A percentile compares a stretch with the other conserved stretches of the same genome.
phyloP scores from a whole-genome alignment of 2,113 vertebrate genomes.

The Cariama cristata region DNA sequence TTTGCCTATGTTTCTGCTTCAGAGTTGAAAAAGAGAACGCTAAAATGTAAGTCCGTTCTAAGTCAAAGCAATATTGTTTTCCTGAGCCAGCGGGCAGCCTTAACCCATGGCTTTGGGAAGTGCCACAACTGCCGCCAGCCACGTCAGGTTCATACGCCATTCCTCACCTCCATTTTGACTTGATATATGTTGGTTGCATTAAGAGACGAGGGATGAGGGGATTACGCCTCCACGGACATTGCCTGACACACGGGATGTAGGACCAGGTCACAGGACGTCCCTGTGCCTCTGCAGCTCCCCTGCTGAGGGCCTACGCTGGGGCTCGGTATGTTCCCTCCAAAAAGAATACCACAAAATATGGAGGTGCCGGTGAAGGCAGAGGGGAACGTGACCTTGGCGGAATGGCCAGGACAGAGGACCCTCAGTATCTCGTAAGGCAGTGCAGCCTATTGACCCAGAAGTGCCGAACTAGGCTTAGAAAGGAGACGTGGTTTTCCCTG shows the following conservation, averaged over 20 bases:
- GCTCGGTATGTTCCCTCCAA: neutral
- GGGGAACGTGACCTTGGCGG: neutral
- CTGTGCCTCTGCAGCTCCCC: neutral
- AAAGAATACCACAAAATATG: neutral
- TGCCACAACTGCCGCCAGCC: neutral
- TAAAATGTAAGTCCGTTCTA: neutral
- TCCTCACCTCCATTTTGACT: neutral
- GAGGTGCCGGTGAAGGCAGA: neutral
- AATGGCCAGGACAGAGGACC: neutral
- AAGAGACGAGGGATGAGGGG: neutral
- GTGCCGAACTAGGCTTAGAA: neutral
- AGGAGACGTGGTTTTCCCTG: neutral
- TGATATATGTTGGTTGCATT: neutral
- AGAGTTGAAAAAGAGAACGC: neutral
- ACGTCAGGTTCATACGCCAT: neutral
- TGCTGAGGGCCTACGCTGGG: neutral
- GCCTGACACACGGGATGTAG: neutral
- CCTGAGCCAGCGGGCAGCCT: neutral
- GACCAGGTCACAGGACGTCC: neutral
- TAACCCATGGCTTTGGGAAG: neutral
- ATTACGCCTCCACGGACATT: rapidly evolving
- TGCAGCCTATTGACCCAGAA: neutral
- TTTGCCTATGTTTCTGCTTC: neutral
- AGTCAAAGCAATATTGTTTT: neutral
- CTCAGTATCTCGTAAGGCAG: neutral